Base-by-base conservation (phyloP, 2,113 vertebrate species). In the Boulengeromyrus knoepffleri region DNA sequence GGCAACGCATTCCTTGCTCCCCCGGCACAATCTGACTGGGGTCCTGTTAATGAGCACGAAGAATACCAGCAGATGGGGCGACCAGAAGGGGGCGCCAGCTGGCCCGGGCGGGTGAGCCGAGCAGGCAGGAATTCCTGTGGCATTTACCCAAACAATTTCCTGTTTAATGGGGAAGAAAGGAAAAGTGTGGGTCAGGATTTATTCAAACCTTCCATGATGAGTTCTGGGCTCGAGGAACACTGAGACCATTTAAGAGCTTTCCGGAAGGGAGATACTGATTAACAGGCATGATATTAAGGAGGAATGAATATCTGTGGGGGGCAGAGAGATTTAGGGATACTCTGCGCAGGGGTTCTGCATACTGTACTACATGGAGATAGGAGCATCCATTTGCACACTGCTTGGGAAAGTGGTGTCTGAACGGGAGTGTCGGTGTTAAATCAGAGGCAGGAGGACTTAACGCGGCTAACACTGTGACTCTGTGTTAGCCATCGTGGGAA, bases 211-310 rank as follows among this genome's bases (percentile, higher is more conserved):
- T 95, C 96, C 95, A 96, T 96, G 96, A 97, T 97, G 96, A 97
- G 96, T 97, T 97, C 94, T 96, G 96, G 96, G 96, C 97, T 97
- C 96, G 96, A 95, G 95, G 96, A 91, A 95, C 95, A 97, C 95
- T 96, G 97, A 96, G 97, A 96, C 96, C 95, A 97, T 96, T 96
- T 96, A 96, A 97, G 96, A 96, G 96, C 96, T 97, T 97, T 96
- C 74, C 95, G 96, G 96, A 97, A 96, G 96, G 96, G 96, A 96
- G 95, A 95, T 95, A 96, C 96, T 97, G 97, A 97, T 97, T 97
- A 97, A 97, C 95, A 96, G 95, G 95, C 96, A 96, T 94, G 96
- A 96, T 97, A 97, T 97, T 97, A 80, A 80, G 74, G 96, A 97
- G 97, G 96, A 96, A 96, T 96, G 96, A 96, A 90, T 96, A 97